Evolutionary conservation across 1,140 invertebrate genomes (phyloP), one percentile per base, ranked within the genome.

Genomic region (Ceratitis capitata): DNA sequence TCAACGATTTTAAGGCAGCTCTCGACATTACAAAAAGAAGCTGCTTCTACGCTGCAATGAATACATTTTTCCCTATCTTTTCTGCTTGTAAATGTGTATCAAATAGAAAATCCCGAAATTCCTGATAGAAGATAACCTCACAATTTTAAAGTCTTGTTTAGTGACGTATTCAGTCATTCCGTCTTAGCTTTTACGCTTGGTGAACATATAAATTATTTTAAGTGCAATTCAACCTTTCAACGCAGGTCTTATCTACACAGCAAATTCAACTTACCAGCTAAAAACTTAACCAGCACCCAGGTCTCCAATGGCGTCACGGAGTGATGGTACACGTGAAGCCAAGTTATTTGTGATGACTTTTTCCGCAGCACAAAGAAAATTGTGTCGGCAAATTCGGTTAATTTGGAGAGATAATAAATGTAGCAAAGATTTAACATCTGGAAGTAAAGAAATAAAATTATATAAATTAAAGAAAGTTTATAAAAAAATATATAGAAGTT

Each of bases 361-460:
- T 98, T 98, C 64, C 97, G 94, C 87, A 98, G 92, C 32, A 98
- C 95, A 92, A 98, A 98, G 94, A 98, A 98, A 88, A 98, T 92
- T 85, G 98, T 99, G 93, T 99, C 98, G 29, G 97, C 95, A 92
- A 99, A 98, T 93, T 99, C 98, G 19, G 98, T 96, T 87, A 98
- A 94, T 92, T 99, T 99, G 69, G 98, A 99, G 92, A 99, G 96
- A 93, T 98, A 99, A 92, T 99, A 99, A 94, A 97, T 97, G 96
- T 97, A 99, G 89, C 98, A 97, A 19, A 98, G 94, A 88, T 96
- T 96, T 0, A 97, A 95, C 97, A 99, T 98, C 96, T 98, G 93
- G 58, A 95, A 91, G 58, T 89, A 91, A 84, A 92, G 92, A n/a
- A 16, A 32, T 61, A 10, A 32, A 32, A 29, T 14, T 61, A 61